Evolutionary conservation across 2,888 invertebrate genomes (phyloP), one percentile per base, ranked within the genome.

Genomic region (Dolichomitus sp.): DNA sequence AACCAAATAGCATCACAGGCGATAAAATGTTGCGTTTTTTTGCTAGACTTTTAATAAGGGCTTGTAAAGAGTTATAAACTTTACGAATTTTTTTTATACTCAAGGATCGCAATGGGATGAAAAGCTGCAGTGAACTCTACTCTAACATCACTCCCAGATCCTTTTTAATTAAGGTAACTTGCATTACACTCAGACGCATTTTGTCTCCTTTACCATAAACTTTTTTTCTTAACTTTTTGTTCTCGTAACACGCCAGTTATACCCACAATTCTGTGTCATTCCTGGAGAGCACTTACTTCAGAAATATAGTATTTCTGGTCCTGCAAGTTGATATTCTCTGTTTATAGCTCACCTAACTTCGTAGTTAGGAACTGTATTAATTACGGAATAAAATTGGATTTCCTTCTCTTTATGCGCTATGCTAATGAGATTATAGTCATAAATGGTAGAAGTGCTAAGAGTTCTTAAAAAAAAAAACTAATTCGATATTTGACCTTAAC

Each of bases 391-490:
- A 69, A 54, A 54, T 69, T 23, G 9, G 19, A 23, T 11, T 12
- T 69, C 23, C 23, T 11, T 23, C n/a, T 9, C 27, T 30, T 42
- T 65, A 65, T 65, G 45, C 54, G n/a, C 27, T 65, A 65, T 69
- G 69, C 40, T 69, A 69, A 69, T 69, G 52, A 54, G 40, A 69
- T 37, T 69, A 19, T 54, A 40, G 40, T 42, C 40, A 27, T 54
- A 54, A 54, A 69, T 42, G 54, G 54, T 54, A n/a, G 23, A 23
- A 12, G 40, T 40, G 52, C 40, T 54, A 23, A 69, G 37, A 37
- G 40, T 54, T 54, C 54, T n/a, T 2, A 9, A 27, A 52, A 37
- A 52, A 40, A 23, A 27, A n/a, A n/a, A n/a, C 14, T 40, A 19
- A 37, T 54, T 27, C 42, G 40, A 30, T 52, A 1, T 42, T 42